phyloP scores from a whole-genome alignment of 1,140 invertebrate genomes.

The Lineus longissimus region DNA sequence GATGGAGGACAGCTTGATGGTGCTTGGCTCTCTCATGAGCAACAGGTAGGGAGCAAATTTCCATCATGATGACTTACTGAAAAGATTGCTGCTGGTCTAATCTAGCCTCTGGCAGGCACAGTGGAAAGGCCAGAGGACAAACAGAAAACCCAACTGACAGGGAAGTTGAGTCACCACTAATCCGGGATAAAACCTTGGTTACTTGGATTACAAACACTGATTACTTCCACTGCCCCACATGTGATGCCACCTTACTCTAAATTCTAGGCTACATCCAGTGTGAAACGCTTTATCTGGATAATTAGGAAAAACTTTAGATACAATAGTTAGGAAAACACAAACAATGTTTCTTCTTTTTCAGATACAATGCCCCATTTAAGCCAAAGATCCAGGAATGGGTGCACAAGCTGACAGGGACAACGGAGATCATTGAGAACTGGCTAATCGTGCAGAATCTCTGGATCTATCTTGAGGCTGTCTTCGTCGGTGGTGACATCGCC shows the following conservation, averaged over 20 bases:
- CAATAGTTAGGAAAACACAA: too few relatives aligned
- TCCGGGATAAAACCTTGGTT: too few relatives aligned
- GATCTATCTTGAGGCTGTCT: slow-evolving; percentile 91
- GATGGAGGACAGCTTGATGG: slow-evolving; percentile 94
- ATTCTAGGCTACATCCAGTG: too few relatives aligned
- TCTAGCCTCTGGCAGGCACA: neutral
- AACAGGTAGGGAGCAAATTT: slow-evolving; percentile 64
- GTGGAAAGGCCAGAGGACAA: neutral
- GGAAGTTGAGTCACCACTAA: too few relatives aligned
- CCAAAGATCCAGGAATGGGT: slow-evolving; percentile 97
- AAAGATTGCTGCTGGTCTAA: neutral
- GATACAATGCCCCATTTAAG: slow-evolving; percentile 96
- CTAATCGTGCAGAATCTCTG: slow-evolving; percentile 95
- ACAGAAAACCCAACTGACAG: too few relatives aligned
- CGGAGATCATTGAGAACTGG: slow-evolving; percentile 95
- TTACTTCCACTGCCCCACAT: too few relatives aligned
- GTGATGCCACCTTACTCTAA: too few relatives aligned
- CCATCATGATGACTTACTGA: too few relatives aligned
- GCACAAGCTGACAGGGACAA: slow-evolving; percentile 88
- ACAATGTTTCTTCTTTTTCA: slow-evolving; percentile 48
- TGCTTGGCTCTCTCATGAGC: slow-evolving; percentile 85
- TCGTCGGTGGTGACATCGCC: slow-evolving; percentile 95
- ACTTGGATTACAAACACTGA: too few relatives aligned
- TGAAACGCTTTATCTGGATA: too few relatives aligned
- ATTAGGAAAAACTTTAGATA: too few relatives aligned